Percentiles rank a stretch among this genome's conserved stretches.
Conservation (phyloP, 2,113 vertebrate genomes). For the Silurus glanis region DNA sequence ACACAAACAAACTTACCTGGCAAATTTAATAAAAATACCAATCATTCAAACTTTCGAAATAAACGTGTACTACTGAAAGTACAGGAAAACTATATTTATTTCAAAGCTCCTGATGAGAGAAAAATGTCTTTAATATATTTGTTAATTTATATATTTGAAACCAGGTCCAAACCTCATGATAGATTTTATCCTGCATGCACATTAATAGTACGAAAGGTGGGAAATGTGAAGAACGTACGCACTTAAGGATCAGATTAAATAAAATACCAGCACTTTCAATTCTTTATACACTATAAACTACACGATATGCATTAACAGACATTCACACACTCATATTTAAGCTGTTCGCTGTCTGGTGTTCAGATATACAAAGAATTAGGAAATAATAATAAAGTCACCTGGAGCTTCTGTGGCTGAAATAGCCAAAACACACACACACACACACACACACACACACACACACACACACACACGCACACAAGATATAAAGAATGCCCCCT, state of each 20-base stretch:
- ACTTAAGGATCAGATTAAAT: neutral
- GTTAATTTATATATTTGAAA: constrained; percentile 7
- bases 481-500: constrained; percentile 51
- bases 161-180: neutral
- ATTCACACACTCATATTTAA: neutral
- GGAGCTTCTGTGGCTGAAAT: constrained; percentile 56
- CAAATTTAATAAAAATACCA: constrained; percentile 28
- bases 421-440: constrained; percentile 6
- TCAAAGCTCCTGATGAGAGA: neutral
- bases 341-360: neutral
- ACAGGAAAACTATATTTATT: neutral
- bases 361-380: neutral
- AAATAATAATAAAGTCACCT: constrained; percentile 61
- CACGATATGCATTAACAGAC: neutral
- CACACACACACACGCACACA: constrained; percentile 45
- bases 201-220: neutral
- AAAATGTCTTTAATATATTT: neutral
- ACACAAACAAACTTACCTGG: constrained; percentile 3
- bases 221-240: neutral
- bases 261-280: constrained; percentile 3
- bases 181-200: neutral
- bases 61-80: neutral
- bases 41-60: constrained; percentile 6
- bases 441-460: constrained; percentile 2
- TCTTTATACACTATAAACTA: constrained; percentile 5